Conservation (phyloP, 2,888 invertebrate genomes). For the Apotomis betuletana region DNA sequence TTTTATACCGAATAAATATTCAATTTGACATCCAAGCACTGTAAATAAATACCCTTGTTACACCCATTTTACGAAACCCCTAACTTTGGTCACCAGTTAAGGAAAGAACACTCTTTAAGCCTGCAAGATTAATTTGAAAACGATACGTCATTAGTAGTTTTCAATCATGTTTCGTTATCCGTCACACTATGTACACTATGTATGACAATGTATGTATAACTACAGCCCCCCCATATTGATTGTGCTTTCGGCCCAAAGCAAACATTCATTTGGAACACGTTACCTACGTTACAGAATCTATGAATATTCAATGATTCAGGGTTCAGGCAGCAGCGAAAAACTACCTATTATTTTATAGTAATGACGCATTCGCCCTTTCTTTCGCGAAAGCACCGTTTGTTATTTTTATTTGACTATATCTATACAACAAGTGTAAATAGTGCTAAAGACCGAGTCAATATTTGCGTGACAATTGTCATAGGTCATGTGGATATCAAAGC, state of each 20-base stretch:
- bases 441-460: too few relatives aligned
- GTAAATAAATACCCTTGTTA: too few relatives aligned
- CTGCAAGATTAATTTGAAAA: slow-evolving; percentile 37
- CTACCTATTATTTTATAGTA: slow-evolving; percentile 4
- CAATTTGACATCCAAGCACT: too few relatives aligned
- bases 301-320: slow-evolving; percentile 49
- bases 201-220: background rate
- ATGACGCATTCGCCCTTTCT: slow-evolving; percentile 26
- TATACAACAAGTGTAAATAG: background rate
- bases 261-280: slow-evolving; percentile 51
- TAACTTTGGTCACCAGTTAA: slow-evolving; percentile 1
- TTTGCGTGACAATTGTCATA: too few relatives aligned
- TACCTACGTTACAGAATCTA: slow-evolving; percentile 42
- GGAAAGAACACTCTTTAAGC: slow-evolving; percentile 17
- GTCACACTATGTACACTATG: slow-evolving; percentile 34
- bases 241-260: slow-evolving; percentile 47
- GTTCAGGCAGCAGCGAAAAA: slow-evolving; percentile 22
- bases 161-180: slow-evolving; percentile 49
- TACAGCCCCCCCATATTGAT: slow-evolving; percentile 49
- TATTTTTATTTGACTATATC: background rate
- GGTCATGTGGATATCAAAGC: too few relatives aligned
- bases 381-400: slow-evolving; percentile 23
- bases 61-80: background rate
- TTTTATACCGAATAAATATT: too few relatives aligned
- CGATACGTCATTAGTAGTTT: slow-evolving; percentile 32